A percentile compares a stretch with the other conserved stretches of the same genome.
These are phyloP conservation scores for Brachionus sp. DNA, from an alignment of 1,140 invertebrate genomes.

Conservation along the genomic window DNA sequence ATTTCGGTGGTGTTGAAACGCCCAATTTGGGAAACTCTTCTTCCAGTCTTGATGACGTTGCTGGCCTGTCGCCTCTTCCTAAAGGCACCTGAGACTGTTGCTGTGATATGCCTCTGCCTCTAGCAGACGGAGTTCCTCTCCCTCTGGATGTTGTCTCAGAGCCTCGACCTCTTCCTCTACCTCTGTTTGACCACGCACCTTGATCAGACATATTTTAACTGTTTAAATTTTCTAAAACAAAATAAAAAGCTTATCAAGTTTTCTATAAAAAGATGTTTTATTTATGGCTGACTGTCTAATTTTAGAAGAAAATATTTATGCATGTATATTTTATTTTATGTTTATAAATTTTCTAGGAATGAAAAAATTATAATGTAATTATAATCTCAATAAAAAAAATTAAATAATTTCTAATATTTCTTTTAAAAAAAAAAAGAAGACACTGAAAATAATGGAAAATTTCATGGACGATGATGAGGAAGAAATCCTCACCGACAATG, in stretches of 20 bases:
- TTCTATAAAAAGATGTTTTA: background rate
- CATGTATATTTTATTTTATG: slow-evolving; percentile 14
- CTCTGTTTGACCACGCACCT: background rate
- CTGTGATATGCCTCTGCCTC: background rate
- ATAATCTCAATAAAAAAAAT: background rate
- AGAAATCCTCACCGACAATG: slow-evolving; percentile 33
- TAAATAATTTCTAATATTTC: background rate
- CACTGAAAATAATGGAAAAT: slow-evolving; percentile 4
- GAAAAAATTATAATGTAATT: slow-evolving; percentile 7
- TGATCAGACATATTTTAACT: background rate
- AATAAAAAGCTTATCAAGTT: background rate
- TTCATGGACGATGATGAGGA: slow-evolving; percentile 43
- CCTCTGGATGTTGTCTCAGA: background rate
- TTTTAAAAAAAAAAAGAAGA: background rate
- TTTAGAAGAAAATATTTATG: background rate
- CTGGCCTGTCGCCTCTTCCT: background rate
- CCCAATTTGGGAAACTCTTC: background rate
- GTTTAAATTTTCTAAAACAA: background rate
- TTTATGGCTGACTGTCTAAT: background rate
- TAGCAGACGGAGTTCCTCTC: background rate
- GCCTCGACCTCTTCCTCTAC: background rate
- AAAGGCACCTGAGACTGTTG: background rate
- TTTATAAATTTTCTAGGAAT: background rate
- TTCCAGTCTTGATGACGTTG: background rate
- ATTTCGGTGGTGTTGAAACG: background rate